Conservation (phyloP, 2,113 vertebrate genomes). For the Ceyx melanurus region DNA sequence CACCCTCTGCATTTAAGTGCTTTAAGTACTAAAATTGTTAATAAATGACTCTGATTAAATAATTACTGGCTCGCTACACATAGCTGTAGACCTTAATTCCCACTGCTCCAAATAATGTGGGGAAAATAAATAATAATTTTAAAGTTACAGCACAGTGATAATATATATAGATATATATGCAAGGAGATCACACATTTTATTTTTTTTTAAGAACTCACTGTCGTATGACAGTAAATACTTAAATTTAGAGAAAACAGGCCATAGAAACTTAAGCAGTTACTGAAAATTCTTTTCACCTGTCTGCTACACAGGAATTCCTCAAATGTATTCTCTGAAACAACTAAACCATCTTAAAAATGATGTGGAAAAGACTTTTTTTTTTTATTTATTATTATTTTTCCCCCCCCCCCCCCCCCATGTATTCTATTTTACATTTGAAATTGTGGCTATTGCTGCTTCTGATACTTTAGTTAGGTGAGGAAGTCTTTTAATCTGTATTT, state of each 20-base stretch:
- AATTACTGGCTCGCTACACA: background rate
- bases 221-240: background rate
- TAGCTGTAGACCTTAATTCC: background rate
- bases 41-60: background rate
- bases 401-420: fast-evolving
- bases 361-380: background rate
- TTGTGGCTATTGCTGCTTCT: background rate
- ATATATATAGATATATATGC: background rate
- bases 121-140: background rate
- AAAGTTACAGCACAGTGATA: background rate
- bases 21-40: background rate
- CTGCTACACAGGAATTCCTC: background rate
- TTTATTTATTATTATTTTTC: background rate
- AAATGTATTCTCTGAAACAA: background rate
- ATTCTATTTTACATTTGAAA: background rate
- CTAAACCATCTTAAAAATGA: background rate
- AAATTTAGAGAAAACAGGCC: background rate
- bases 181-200: background rate
- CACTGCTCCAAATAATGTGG: background rate
- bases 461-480: background rate
- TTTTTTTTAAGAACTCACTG: background rate
- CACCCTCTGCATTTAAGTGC: background rate
- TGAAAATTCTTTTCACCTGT: background rate
- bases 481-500: background rate
- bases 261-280: background rate